Evolutionary conservation across 1,140 invertebrate species (phyloP), one percentile per base, ranked within the genome.

Genomic region (Lasioglossum baleicum): DNA sequence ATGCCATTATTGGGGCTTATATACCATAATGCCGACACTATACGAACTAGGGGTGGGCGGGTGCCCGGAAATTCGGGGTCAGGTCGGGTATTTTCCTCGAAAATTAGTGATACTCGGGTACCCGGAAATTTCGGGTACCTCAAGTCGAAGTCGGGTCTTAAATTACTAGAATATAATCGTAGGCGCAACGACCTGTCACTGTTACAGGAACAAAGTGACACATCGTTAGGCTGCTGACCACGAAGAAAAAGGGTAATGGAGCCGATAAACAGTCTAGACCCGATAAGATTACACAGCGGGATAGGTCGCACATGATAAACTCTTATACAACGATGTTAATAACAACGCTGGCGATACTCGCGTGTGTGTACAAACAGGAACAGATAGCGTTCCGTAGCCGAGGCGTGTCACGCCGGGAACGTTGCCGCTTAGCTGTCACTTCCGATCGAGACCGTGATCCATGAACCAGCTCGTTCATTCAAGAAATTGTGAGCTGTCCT

Each of bases 241-340:
- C n/a, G 40, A 40, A 20, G 65, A 74, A 44, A 44, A 82, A 82
- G 80, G 56, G 73, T 61, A 73, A 83, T 70, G 35, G 81, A 77
- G 51, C 64, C 66, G 85, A 87, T 86, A 86, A 87, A 77, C 66
- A 48, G 56, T 84, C 80, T 77, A 83, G 73, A 72, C 68, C 31
- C 76, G 76, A 84, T 82, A 73, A 75, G 84, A 86, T 86, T 86
- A 82, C 40, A 17, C 13, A 7, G 22, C 56, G 67, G 44, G 42
- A 80, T 71, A 86, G 77, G 85, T 76, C 73, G 77, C 78, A 78
- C 26, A 64, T 78, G 81, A 80, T 83, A 85, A 85, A 85, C 81
- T 83, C 65, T 71, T n/a, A n/a, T n/a, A n/a, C n/a, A n/a, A n/a
- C n/a, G n/a, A n/a, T n/a, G n/a, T n/a, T 70, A 72, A 80, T 86